Percentiles rank a stretch among this genome's conserved stretches.
Evolutionary conservation across 2,888 invertebrate genomes (phyloP).

Genomic region (Hyposoter dolosus): DNA sequence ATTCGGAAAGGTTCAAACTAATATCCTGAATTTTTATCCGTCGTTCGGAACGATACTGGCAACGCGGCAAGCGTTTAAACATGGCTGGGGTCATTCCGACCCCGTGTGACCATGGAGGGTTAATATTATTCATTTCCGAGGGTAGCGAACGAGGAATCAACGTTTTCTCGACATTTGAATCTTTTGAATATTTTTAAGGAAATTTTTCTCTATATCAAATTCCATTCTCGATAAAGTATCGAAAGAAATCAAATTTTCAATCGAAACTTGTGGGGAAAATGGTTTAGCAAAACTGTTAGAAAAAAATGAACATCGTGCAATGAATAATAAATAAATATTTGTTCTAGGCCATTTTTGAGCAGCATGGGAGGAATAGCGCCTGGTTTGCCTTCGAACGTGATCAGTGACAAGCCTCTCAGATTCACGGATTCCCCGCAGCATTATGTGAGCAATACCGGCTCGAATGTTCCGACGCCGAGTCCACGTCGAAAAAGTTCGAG

Average conservation of each 20-base stretch:
- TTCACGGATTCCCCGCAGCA: constrained; percentile 92
- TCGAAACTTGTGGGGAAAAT: not conserved
- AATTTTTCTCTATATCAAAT: not conserved
- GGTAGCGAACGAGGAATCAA: not conserved
- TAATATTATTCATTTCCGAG: not conserved
- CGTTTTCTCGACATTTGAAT: not conserved
- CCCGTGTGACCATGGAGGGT: no score
- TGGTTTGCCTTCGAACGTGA: constrained; percentile 78
- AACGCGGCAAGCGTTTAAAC: no score
- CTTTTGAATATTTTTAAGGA: not conserved
- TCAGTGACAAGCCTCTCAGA: constrained; percentile 87
- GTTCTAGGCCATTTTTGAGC: constrained; percentile 80
- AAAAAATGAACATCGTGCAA: not conserved
- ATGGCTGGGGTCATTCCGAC: no score
- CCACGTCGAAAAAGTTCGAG: constrained; percentile 91
- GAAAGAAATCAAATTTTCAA: not conserved
- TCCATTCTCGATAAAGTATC: not conserved
- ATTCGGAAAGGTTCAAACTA: no score
- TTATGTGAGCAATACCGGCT: constrained; percentile 86
- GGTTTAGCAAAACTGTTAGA: not conserved
- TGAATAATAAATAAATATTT: constrained; percentile 30
- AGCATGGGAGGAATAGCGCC: constrained; percentile 82
- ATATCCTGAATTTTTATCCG: no score
- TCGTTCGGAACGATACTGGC: no score
- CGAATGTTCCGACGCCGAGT: constrained; percentile 88